phyloP scores from a whole-genome alignment of 2,113 vertebrate genomes.

The Agelaius phoeniceus region DNA sequence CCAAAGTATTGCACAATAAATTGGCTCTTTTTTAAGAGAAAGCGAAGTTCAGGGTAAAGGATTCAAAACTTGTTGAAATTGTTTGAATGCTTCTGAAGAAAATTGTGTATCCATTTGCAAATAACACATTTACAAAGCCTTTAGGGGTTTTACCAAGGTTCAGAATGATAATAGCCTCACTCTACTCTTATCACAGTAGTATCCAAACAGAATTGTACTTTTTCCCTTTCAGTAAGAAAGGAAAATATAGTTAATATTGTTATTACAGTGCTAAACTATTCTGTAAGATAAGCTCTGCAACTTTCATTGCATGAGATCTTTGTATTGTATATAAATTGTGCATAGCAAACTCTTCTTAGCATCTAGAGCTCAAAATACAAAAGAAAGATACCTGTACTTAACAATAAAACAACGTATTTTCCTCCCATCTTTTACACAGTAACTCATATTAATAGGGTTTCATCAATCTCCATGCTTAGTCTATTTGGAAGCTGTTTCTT shows the following conservation, averaged over 20 bases:
- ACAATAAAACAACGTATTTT: slow-evolving; percentile 13
- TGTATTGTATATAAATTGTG: not conserved
- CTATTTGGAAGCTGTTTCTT: slow-evolving; percentile 25
- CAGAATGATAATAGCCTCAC: not conserved
- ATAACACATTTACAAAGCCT: not conserved
- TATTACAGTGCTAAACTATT: not conserved
- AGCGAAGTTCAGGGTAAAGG: not conserved
- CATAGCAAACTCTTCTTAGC: not conserved
- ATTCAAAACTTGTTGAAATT: not conserved
- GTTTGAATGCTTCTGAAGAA: not conserved
- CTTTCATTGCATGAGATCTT: not conserved
- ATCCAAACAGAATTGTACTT: slow-evolving; percentile 19
- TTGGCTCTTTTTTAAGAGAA: not conserved
- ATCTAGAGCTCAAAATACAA: slow-evolving; percentile 6
- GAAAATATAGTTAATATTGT: not conserved
- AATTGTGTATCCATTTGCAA: slow-evolving; percentile 17
- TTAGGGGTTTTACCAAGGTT: not conserved
- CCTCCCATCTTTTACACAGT: not conserved
- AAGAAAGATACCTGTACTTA: not conserved
- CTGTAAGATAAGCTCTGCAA: not conserved
- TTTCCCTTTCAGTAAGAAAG: not conserved
- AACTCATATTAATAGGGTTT: not conserved
- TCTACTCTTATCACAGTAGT: slow-evolving; percentile 23
- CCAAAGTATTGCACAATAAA: not conserved
- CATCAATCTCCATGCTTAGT: not conserved